These are phyloP conservation scores for Polia nebulosa DNA, from an alignment of 2,888 invertebrate species.

Conservation along the genomic window DNA sequence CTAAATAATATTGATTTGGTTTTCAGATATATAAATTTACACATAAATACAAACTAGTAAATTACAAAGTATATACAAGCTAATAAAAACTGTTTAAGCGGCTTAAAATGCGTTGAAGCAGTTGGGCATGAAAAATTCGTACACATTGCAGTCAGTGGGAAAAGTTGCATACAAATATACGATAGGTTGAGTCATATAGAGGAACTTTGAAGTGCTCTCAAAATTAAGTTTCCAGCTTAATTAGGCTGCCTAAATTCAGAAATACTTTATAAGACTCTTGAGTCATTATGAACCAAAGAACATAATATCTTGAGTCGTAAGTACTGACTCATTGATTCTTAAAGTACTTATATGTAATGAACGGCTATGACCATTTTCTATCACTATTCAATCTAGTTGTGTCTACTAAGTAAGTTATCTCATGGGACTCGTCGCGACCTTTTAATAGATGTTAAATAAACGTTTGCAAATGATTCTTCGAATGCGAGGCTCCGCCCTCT, in stretches of 20 bases:
- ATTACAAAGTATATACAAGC: too few species aligned
- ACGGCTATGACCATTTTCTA: constrained; percentile 15
- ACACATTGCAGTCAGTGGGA: too few species aligned
- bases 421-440: constrained; percentile 6
- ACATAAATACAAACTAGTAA: too few species aligned
- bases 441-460: constrained; percentile 31
- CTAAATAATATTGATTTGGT: too few species aligned
- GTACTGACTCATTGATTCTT: constrained; percentile 25
- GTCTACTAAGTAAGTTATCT: constrained; percentile 20
- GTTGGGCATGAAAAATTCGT: too few species aligned
- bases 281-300: constrained; percentile 1
- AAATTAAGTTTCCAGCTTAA: constrained; percentile 2
- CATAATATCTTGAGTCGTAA: not conserved
- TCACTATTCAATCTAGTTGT: constrained; percentile 24
- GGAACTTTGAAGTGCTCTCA: not conserved
- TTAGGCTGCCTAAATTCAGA: not conserved
- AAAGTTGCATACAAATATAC: not conserved
- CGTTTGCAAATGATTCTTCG: constrained; percentile 30
- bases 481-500: not conserved
- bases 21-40: too few species aligned
- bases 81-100: too few species aligned
- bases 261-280: not conserved
- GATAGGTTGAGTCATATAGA: not conserved
- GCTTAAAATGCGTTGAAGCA: too few species aligned
- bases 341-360: not conserved